These are phyloP conservation scores for Catharus bicknelli DNA, from an alignment of 2,113 vertebrate genomes.

Conservation along the genomic window DNA sequence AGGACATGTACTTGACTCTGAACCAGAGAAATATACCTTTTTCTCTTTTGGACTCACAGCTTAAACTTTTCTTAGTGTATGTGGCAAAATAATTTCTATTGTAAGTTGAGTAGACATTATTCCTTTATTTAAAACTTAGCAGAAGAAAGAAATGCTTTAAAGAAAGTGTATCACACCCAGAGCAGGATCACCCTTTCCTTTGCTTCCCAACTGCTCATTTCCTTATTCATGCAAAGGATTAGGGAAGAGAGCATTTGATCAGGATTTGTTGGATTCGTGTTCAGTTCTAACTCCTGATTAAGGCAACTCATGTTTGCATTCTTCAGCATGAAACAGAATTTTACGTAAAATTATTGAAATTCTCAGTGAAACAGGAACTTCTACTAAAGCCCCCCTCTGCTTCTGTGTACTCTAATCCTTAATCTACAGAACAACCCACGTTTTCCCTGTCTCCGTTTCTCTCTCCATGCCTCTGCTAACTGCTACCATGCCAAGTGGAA, in stretches of 20 bases:
- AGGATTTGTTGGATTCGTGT: background rate
- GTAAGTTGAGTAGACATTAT: background rate
- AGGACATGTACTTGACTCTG: background rate
- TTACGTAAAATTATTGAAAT: background rate
- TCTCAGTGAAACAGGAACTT: background rate
- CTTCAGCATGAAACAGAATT: background rate
- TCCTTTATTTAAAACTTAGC: background rate
- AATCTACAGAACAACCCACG: rapidly evolving
- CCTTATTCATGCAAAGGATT: background rate
- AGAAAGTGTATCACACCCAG: background rate
- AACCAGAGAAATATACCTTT: background rate
- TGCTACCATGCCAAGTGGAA: background rate
- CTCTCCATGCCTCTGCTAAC: background rate
- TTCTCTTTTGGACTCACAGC: background rate
- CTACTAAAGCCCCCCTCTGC: background rate
- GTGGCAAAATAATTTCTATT: background rate
- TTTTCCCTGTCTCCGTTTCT: background rate
- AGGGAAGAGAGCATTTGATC: background rate
- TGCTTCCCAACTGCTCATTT: background rate
- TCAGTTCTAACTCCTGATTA: background rate
- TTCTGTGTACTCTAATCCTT: background rate
- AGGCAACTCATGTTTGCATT: background rate
- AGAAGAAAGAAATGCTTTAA: background rate
- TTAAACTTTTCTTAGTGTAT: background rate
- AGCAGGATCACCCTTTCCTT: background rate